phyloP scores from a whole-genome alignment of 2,797 vertebrate species.

The Sebastes kiyomatsui region DNA sequence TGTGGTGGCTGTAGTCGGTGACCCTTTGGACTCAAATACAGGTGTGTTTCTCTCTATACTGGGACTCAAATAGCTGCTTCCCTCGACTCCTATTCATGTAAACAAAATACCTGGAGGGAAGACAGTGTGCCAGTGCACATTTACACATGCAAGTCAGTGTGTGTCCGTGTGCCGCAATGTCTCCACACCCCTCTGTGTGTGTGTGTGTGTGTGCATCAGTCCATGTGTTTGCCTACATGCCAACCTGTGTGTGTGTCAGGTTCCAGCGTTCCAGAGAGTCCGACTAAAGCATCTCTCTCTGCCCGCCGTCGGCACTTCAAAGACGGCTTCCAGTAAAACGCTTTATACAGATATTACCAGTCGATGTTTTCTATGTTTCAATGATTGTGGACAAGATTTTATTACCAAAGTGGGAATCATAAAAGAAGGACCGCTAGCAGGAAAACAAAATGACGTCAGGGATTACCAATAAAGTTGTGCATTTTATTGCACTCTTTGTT shows the following conservation, averaged over 20 bases:
- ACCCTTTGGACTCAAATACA: conserved; percentile 25
- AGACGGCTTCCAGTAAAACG: conserved; percentile 27
- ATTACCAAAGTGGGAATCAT: not conserved
- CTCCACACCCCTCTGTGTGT: conserved; percentile 10
- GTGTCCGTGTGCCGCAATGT: conserved; percentile 4
- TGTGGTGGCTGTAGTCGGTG: not conserved
- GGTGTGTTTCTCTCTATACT: conserved; percentile 35
- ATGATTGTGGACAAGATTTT: not conserved
- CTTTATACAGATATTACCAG: conserved; percentile 8
- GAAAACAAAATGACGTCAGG: not conserved
- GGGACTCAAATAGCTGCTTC: conserved; percentile 37
- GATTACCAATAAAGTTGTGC: not conserved
- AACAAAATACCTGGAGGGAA: conserved; percentile 59
- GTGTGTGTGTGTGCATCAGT: conserved; percentile 4
- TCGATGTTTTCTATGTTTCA: not conserved
- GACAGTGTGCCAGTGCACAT: conserved; percentile 35
- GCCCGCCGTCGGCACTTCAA: conserved; percentile 57
- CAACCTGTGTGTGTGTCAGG: conserved; percentile 17
- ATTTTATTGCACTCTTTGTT: not conserved
- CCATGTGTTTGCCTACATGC: no score
- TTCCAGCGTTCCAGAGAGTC: conserved; percentile 68
- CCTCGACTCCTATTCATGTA: conserved; percentile 47
- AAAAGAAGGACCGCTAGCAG: not conserved
- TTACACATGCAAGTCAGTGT: conserved; percentile 10
- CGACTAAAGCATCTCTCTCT: conserved; percentile 52